A percentile compares a stretch with the other conserved stretches of the same genome.
Conservation (phyloP, 2,888 invertebrate species). For the Cosmia trapezina region DNA sequence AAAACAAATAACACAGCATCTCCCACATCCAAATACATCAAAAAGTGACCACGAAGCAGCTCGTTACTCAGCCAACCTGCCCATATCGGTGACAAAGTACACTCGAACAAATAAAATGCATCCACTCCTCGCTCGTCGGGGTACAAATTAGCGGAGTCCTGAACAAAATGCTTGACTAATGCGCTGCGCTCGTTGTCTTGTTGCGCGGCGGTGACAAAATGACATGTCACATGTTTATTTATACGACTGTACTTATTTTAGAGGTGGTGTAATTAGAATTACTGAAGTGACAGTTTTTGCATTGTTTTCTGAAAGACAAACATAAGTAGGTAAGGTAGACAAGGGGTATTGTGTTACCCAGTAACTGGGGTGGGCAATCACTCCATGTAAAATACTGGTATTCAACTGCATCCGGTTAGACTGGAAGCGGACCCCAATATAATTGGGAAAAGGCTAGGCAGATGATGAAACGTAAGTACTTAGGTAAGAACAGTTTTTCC, state of each 20-base stretch:
- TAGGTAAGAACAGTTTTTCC: background rate
- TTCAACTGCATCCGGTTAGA: no score
- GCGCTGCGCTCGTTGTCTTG: slow-evolving; percentile 48
- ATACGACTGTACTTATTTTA: slow-evolving; percentile 55
- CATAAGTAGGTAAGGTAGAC: background rate
- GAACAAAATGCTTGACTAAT: slow-evolving; percentile 68
- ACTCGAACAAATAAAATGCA: slow-evolving; percentile 54
- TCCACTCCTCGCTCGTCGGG: slow-evolving; percentile 64
- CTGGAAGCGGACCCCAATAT: no score
- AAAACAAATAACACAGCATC: background rate
- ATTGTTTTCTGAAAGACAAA: background rate
- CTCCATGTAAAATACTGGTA: no score
- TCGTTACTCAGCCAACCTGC: slow-evolving; percentile 45
- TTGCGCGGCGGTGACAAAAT: slow-evolving; percentile 47
- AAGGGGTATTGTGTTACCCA: no score
- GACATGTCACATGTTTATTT: slow-evolving; percentile 57
- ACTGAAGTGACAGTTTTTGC: background rate
- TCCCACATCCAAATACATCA: slow-evolving; percentile 42
- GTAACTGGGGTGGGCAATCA: no score
- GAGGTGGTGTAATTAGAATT: slow-evolving; percentile 25
- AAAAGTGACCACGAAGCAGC: slow-evolving; percentile 43
- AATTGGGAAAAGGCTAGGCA: no score
- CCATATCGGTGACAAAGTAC: slow-evolving; percentile 57
- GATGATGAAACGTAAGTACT: no score
- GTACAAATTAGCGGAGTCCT: slow-evolving; percentile 63